Conservation (phyloP, 2,888 invertebrate genomes). For the Fragum fragum region DNA sequence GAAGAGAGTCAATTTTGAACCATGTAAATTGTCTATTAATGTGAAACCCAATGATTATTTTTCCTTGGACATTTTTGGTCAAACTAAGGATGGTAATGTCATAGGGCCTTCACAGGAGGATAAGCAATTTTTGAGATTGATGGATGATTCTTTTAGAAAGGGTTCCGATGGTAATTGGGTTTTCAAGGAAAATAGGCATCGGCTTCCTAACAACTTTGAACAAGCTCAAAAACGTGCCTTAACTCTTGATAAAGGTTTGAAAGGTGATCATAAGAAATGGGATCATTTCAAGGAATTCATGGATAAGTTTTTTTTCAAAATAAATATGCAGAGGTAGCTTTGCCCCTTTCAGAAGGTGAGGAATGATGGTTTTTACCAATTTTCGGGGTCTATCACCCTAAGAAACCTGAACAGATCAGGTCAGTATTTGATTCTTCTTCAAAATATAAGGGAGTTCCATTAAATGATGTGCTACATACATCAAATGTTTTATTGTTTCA, state of each 20-base stretch:
- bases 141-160: constrained; percentile 29
- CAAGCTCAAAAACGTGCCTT: constrained; percentile 48
- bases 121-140: constrained; percentile 23
- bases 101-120: not conserved
- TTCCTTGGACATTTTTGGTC: not conserved
- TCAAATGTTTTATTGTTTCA: constrained; percentile 67
- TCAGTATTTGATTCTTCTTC: constrained; percentile 65
- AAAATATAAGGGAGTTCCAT: constrained; percentile 44
- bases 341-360: constrained; percentile 38
- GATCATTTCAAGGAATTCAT: constrained; percentile 60
- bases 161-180: constrained; percentile 26
- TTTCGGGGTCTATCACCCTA: constrained; percentile 37
- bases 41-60: not conserved
- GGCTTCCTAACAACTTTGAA: constrained; percentile 50
- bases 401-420: constrained; percentile 54
- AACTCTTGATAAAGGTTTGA: constrained; percentile 37
- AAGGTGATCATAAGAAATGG: constrained; percentile 43
- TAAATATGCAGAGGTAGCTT: constrained; percentile 59
- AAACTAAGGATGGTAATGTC: not conserved
- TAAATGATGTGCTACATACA: constrained; percentile 63
- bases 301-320: constrained; percentile 49
- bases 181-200: constrained; percentile 16
- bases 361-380: constrained; percentile 67
- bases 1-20: not conserved
- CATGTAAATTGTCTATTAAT: not conserved